These are phyloP conservation scores for Anguilla japonica DNA, from an alignment of 2,113 vertebrate species.

Conservation along the genomic window DNA sequence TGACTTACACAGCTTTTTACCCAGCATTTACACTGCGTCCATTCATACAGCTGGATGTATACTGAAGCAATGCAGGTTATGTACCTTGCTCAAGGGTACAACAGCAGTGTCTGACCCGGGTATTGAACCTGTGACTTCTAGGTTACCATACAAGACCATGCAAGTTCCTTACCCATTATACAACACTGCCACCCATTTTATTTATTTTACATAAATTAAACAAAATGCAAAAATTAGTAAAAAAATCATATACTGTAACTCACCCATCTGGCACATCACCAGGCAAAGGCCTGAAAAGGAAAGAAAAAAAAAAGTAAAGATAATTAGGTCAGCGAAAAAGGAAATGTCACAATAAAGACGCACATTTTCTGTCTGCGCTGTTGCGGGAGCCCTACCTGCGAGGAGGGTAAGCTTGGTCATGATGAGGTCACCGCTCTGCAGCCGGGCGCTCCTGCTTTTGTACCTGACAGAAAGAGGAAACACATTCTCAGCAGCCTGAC, in stretches of 20 bases:
- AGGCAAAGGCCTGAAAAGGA: conserved; percentile 65
- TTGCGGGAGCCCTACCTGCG: conserved; percentile 50
- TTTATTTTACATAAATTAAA: not conserved
- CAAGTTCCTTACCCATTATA: no score
- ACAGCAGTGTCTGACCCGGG: no score
- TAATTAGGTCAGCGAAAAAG: not conserved
- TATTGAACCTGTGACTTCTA: no score
- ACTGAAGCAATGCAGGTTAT: no score
- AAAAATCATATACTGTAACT: conserved; percentile 34
- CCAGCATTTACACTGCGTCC: no score
- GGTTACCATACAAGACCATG: no score
- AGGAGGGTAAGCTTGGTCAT: conserved; percentile 61
- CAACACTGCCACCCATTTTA: no score
- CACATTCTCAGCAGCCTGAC: not conserved
- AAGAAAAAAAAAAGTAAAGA: not conserved
- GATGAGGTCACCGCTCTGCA: conserved; percentile 46
- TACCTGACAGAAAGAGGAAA: not conserved
- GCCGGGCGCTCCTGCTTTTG: not conserved
- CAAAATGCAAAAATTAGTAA: not conserved
- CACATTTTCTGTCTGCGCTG: not conserved
- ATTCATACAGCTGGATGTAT: no score
- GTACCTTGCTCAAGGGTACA: no score
- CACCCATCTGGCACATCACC: conserved; percentile 68
- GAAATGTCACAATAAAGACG: not conserved
- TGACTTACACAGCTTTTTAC: no score